Evolutionary conservation across 1,140 invertebrate species (phyloP), one percentile per base, ranked within the genome.

Genomic region (Macrotrachela quadricornifera): DNA sequence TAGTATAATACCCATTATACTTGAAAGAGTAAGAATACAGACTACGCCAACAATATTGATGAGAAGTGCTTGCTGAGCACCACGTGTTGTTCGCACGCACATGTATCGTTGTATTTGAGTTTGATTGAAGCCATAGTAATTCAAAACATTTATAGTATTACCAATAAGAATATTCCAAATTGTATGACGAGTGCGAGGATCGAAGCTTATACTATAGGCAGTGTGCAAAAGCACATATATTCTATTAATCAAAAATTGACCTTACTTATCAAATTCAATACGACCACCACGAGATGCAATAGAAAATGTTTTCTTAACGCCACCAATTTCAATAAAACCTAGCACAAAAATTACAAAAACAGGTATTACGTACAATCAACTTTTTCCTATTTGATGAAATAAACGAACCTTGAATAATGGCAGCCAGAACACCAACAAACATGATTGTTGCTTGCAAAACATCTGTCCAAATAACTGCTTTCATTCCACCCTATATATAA

Each of bases 401-500:
- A 30, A 30, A 30, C 21, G 43, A 10, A 44, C 52, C 46, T 13
- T 21, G 9, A 21, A 48, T 18, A 16, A 21, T 11, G n/a, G 87
- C 78, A 45, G 82, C 73, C 1, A 87, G 65, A 15, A 90, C 68
- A 0, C 85, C 85, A 0, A 77, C 77, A 45, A 83, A 78, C 80
- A 91, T 88, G 0, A 90, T 71, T 8, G 82, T 61, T 0, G 80
- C 78, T 69, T 91, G 87, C 57, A 92, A 80, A 0, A 84, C 79
- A 67, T 92, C 87, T 0, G 86, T 85, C 74, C 63, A 65, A 11
- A 66, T 61, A 14, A 66, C 63, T 13, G 64, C 64, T 46, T 64
- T 62, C 55, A 66, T 58, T 1, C 64, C 64, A 30, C 21, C 21
- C 21, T 30, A 30, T 4, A 30, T 30, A 30, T 30, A 30, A 30